Evolutionary conservation across 2,797 vertebrate species (phyloP), one percentile per base, ranked within the genome.

Genomic region (Acanthurus leucopareius): DNA sequence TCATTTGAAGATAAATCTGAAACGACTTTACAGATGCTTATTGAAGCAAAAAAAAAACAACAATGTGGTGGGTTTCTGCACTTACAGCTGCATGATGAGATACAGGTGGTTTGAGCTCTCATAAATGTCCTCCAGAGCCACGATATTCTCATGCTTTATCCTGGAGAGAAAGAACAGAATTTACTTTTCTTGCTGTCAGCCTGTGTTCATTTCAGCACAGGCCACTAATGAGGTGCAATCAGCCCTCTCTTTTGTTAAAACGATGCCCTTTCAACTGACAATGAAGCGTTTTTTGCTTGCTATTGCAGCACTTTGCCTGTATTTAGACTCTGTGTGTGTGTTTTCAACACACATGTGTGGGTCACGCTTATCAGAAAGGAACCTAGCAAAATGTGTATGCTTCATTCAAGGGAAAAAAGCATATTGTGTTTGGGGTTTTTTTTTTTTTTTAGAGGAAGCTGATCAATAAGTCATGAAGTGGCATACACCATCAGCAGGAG

Each of bases 81-180:
- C 97, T 99, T 91, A 99, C 98, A 99, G 92, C 83, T 99, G 98
- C 98, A 99, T 99, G 79, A 99, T 97, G 92, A 99, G 93, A 88
- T 99, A 99, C 70, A 99, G 94, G 89, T 99, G 97, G 76, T 97
- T 97, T 0, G 97, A 96, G 72, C 97, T 99, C 91, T 99, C 98
- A 10, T 99, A 98, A 89, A 99, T 99, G 87, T 99, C 98, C 92
- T 99, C 98, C 91, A 99, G 90, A 0, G 98, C 97, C 89, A 99
- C 98, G 0, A 99, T 99, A 88, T 99, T 99, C 92, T 99, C 98
- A 84, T 99, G 98, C 87, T 99, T 97, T 92, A 99, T 99, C 91
- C 98, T 99, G 95, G 32, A 77, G 62, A 69, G 52, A 20, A 45
- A 82, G 52, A 77, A 69, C 38, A 89, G 62, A 40, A 88, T 69